These are phyloP conservation scores for Proteles cristata DNA, from an alignment of 2,113 vertebrate genomes.

Conservation along the genomic window DNA sequence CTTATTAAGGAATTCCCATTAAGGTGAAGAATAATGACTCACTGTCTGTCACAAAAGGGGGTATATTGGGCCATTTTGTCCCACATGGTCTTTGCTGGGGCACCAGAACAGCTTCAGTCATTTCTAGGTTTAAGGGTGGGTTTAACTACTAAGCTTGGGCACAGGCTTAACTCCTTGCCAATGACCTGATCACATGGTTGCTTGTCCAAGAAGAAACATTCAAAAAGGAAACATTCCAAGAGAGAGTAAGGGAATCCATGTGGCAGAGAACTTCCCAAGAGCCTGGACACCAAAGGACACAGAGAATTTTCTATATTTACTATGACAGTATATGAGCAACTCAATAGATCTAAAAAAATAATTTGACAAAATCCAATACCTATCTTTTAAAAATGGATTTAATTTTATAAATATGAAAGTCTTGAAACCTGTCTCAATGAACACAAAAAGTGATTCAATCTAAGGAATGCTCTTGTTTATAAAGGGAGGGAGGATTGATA, in stretches of 20 bases:
- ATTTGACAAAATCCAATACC: background rate
- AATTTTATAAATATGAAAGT: background rate
- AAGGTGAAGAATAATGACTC: background rate
- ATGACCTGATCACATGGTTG: background rate
- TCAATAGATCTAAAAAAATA: background rate
- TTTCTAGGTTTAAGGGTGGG: rapidly evolving
- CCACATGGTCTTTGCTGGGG: background rate
- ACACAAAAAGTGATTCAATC: background rate
- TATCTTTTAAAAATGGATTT: background rate
- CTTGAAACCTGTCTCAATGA: background rate
- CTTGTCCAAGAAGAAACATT: background rate
- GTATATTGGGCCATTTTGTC: background rate
- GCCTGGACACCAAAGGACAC: background rate
- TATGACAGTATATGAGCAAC: background rate
- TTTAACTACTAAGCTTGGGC: background rate
- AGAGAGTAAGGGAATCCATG: background rate
- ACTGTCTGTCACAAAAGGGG: background rate
- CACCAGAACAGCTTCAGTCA: rapidly evolving
- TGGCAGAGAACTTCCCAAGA: background rate
- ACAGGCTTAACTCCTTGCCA: background rate
- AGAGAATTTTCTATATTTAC: background rate
- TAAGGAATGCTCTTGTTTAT: background rate
- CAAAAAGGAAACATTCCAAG: background rate
- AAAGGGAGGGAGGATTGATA: background rate
- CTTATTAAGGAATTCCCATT: background rate